Conservation (phyloP, 2,888 invertebrate species). For the Anagyrus pseudococci region DNA sequence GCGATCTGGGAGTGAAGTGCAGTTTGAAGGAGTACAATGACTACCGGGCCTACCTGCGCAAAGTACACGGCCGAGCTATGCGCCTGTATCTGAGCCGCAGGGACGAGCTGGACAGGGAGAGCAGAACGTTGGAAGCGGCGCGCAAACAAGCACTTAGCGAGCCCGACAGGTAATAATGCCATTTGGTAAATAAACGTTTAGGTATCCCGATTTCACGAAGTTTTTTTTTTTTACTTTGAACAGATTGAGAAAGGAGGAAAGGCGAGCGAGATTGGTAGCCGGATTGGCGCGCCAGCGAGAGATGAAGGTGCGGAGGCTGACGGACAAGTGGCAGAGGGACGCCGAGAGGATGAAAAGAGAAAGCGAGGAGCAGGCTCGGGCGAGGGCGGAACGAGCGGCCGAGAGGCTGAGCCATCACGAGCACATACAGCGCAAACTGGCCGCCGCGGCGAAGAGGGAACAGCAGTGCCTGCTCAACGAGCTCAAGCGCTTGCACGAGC, state of each 20-base stretch:
- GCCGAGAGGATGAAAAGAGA: neutral
- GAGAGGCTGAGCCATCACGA: slow-evolving; percentile 1
- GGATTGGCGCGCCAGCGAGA: neutral
- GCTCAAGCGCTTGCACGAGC: slow-evolving; percentile 19
- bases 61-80: slow-evolving; percentile 48
- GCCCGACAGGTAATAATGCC: slow-evolving; percentile 32
- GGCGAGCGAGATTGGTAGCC: neutral
- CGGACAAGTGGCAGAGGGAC: neutral
- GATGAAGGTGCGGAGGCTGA: neutral
- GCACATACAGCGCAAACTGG: neutral
- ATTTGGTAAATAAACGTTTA: neutral
- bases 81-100: slow-evolving; percentile 44
- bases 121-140: slow-evolving; percentile 29
- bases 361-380: neutral
- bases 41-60: slow-evolving; percentile 60
- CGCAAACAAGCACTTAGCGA: slow-evolving; percentile 18
- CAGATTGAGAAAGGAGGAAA: slow-evolving; percentile 27
- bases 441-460: slow-evolving; percentile 13
- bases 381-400: neutral
- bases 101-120: slow-evolving; percentile 36
- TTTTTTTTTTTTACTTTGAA: neutral
- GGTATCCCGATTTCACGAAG: neutral
- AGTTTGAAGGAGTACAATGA: slow-evolving; percentile 61
- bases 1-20: slow-evolving; percentile 59
- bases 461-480: slow-evolving; percentile 27